Base-by-base conservation (phyloP, 2,797 vertebrate species). In the Alexandromys oeconomus region DNA sequence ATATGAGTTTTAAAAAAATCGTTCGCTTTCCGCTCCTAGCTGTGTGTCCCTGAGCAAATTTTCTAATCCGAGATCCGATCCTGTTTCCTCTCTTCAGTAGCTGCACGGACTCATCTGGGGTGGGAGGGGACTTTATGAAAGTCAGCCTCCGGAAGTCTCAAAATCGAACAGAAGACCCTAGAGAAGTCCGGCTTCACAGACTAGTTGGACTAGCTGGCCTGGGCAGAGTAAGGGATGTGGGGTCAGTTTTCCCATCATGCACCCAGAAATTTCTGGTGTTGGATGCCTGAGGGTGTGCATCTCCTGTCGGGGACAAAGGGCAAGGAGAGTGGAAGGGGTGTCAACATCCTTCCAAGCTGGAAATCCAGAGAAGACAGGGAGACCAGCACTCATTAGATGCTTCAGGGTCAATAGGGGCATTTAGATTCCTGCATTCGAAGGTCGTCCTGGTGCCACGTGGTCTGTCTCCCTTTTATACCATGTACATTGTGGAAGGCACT, bases 61-160 rank as follows among this genome's bases (percentile, higher is more conserved):
- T n/a, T 54, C 87, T 59, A 51, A 31, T 71, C 93, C 79, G 91
- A 78, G 81, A 54, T 31, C 51, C 46, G 81, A 54, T 31, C 51
- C 46, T 46, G 89, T 95, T 87, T n/a, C 67, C 34, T 4, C 43
- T 69, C 34, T 51, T 13, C 87, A 1, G 0, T 4, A 2, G 40
- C 14, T 13, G 63, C 21, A 21, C 6, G 69, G 6, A 61, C 65
- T 59, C 40, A 14, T 2, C 37, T 10, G 37, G 80, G 31, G 34
- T 27, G 11, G 23, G 51, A 57, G 31, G 34, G 34, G 19, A 40
- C 77, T 82, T 34, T n/a, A 48, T 67, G 65, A 95, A 89, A 92
- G 31, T 34, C 93, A 82, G 57, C 54, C 46, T 34, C 59, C 43
- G 23, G 40, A 87, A 87, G 54, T 48, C 27, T 57, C 80, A 61